These are phyloP conservation scores for Drosophila repleta DNA, from an alignment of 1,140 invertebrate species.

Conservation along the genomic window DNA sequence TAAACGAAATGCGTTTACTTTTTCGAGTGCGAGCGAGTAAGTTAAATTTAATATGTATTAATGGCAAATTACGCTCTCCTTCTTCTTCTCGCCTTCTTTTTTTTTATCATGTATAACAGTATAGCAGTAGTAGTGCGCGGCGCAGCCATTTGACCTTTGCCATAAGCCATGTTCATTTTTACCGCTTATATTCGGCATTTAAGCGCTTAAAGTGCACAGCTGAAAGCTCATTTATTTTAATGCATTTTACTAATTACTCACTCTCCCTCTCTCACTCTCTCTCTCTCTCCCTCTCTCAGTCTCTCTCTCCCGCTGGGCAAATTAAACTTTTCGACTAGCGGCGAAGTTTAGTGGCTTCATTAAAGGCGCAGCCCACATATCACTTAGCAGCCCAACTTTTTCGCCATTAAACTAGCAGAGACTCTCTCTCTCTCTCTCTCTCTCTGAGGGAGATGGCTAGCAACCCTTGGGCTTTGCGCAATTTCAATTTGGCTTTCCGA, in stretches of 20 bases:
- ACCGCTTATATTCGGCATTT: conserved; percentile 15
- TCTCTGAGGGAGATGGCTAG: conserved; percentile 1
- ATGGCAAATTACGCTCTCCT: conserved; percentile 1
- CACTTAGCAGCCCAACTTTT: conserved; percentile 64
- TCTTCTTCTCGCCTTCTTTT: neutral
- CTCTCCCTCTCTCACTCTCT: neutral
- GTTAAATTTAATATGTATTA: conserved; percentile 28
- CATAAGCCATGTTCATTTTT: conserved; percentile 38
- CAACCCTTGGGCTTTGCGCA: conserved; percentile 37
- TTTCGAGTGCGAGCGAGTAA: conserved; percentile 12
- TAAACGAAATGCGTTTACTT: conserved; percentile 27
- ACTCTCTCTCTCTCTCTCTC: conserved; percentile 8
- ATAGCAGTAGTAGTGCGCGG: neutral
- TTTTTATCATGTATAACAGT: neutral
- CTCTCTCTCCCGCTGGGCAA: conserved; percentile 37
- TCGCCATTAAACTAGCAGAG: conserved; percentile 58
- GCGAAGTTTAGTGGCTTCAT: conserved; percentile 63
- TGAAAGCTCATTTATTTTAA: conserved; percentile 71
- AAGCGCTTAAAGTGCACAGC: neutral
- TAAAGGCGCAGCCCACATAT: conserved; percentile 69
- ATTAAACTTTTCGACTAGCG: conserved; percentile 74
- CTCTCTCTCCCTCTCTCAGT: conserved; percentile 16
- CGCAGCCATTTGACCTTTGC: conserved; percentile 7
- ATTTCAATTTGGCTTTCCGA: conserved; percentile 59
- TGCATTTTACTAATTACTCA: conserved; percentile 78